phyloP scores from a whole-genome alignment of 2,888 invertebrate species.

The Barypeithes pellucidus region DNA sequence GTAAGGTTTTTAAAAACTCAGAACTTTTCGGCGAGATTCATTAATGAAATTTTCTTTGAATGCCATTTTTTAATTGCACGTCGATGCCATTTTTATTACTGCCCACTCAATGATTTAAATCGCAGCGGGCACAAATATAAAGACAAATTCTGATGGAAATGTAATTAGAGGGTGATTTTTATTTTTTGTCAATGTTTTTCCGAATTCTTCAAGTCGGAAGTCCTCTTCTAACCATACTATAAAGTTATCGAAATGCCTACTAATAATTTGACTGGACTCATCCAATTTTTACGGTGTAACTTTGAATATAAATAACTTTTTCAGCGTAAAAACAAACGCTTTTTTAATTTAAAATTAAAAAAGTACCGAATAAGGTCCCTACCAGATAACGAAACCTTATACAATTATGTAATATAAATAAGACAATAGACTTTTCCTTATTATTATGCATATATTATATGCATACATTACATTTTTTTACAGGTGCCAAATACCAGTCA shows the following conservation, averaged over 20 bases:
- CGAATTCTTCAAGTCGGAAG: slow-evolving; percentile 27
- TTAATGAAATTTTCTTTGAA: slow-evolving; percentile 65
- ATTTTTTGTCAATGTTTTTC: slow-evolving; percentile 33
- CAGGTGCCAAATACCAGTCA: slow-evolving; percentile 84
- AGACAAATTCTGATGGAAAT: slow-evolving; percentile 51
- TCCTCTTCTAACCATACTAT: slow-evolving; percentile 34
- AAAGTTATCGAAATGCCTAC: slow-evolving; percentile 41
- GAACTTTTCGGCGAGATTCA: slow-evolving; percentile 61
- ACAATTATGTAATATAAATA: no score
- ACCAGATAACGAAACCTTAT: no score
- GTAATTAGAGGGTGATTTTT: slow-evolving; percentile 48
- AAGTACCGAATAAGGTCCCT: no score
- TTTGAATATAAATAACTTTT: slow-evolving; percentile 30
- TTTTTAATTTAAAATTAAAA: slow-evolving; percentile 1
- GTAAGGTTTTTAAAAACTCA: slow-evolving; percentile 61
- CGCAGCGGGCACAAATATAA: slow-evolving; percentile 39
- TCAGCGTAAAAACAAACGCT: slow-evolving; percentile 2
- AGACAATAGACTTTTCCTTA: no score
- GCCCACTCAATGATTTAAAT: slow-evolving; percentile 51
- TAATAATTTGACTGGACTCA: slow-evolving; percentile 32
- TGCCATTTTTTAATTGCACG: slow-evolving; percentile 66
- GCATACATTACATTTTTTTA: slow-evolving; percentile 61
- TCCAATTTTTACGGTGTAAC: slow-evolving; percentile 5
- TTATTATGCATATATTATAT: no score
- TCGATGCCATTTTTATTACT: slow-evolving; percentile 58